Evolutionary conservation across 2,113 vertebrate genomes (phyloP), one percentile per base, ranked within the genome.

Genomic region (Holacanthus passer): DNA sequence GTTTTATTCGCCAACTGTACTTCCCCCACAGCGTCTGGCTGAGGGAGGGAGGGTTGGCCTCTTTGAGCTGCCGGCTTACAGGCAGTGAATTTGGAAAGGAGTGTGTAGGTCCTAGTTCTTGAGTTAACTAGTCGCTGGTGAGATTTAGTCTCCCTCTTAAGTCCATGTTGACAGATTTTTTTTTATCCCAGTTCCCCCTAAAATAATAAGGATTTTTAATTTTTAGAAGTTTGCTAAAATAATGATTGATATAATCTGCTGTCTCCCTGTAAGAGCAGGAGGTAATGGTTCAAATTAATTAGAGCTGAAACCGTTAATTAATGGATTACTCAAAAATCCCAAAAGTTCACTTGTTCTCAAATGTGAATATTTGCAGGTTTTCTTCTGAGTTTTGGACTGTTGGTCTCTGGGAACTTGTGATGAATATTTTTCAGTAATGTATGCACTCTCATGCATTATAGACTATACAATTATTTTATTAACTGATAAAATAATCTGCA

Each of bases 1-100:
- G 56, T 81, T 83, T 86, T 65, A 78, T 80, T 68, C 48, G 22
- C 73, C 53, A 11, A 62, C 79, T 67, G 35, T 53, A 60, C 50
- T 78, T 83, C 27, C 73, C n/a, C 22, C 29, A 41, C 60, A 41
- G 78, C 3, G 7, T 16, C 73, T 84, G 83, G 47, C 43, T 58
- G 31, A n/a, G 64, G 5, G n/a, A n/a, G n/a, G 7, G 7, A 50
- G 53, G 41, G 24, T 8, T 48, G 73, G 50, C 56, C 60, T 73
- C 24, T 81, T 47, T 39, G 32, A 58, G 68, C 27, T 50, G 35
- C 37, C 5, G 52, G 55, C 22, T 69, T 56, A 73, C 66, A 16
- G n/a, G 75, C 37, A 19, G 31, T 32, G 39, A 59, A n/a, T 55
- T 55, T 55, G 56, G 73, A 77, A 53, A 12, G 4, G n/a, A 47